These are phyloP conservation scores for Momotus momota DNA, from an alignment of 2,797 vertebrate species.

Conservation along the genomic window DNA sequence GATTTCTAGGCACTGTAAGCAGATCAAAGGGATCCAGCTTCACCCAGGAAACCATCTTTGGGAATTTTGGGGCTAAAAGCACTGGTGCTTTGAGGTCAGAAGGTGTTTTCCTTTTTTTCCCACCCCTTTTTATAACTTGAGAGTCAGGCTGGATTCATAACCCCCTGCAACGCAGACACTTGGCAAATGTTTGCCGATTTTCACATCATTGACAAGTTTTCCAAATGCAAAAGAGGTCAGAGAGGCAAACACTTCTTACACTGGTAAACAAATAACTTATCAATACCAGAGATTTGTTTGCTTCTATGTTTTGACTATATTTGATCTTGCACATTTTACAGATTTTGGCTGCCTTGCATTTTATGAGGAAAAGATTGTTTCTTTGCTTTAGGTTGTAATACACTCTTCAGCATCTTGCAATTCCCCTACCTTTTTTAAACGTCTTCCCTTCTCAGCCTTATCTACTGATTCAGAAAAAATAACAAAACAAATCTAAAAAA, in stretches of 20 bases:
- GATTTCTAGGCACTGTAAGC: not conserved
- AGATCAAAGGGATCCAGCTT: not conserved
- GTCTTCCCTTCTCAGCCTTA: not conserved
- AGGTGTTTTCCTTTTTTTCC: not conserved
- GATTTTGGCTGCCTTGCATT: not conserved
- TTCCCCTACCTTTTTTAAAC: not conserved
- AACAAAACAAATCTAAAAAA: not conserved
- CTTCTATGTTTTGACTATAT: not conserved
- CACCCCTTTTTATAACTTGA: too few species aligned
- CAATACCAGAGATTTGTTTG: not conserved
- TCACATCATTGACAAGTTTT: not conserved
- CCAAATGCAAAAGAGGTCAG: not conserved
- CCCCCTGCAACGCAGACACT: too few species aligned
- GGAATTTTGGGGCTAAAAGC: not conserved
- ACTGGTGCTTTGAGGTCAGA: not conserved
- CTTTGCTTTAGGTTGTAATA: not conserved
- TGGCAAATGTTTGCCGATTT: not conserved
- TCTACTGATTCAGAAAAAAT: not conserved
- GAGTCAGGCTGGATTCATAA: not conserved
- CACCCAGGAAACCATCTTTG: not conserved
- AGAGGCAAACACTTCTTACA: not conserved
- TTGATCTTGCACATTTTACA: not conserved
- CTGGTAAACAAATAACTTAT: fast-evolving
- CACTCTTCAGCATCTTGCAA: not conserved
- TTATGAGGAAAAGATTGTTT: not conserved